phyloP scores from a whole-genome alignment of 2,113 vertebrate species.

The Peucedramus taeniatus region DNA sequence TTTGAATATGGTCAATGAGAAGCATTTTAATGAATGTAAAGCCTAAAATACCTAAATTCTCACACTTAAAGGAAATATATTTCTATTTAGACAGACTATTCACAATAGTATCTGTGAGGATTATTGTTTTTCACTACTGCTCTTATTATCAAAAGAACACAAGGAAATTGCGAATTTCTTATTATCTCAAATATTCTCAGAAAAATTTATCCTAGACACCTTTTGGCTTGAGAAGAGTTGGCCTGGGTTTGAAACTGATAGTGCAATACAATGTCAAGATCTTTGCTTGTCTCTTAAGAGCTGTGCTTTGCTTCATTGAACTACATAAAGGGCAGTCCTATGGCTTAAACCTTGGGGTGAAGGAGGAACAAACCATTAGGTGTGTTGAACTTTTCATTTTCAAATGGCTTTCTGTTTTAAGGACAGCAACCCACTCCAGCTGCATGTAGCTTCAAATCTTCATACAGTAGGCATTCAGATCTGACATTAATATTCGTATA shows the following conservation, averaged over 20 bases:
- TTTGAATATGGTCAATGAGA: not conserved
- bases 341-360: not conserved
- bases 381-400: not conserved
- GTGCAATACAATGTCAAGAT: not conserved
- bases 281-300: not conserved
- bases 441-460: not conserved
- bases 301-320: not conserved
- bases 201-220: not conserved
- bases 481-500: not conserved
- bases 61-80: not conserved
- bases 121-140: not conserved
- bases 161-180: not conserved
- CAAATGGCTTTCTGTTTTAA: not conserved
- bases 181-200: not conserved
- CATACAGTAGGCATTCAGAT: not conserved
- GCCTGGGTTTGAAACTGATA: not conserved
- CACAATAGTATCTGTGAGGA: not conserved
- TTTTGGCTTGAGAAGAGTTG: not conserved
- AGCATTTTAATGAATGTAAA: not conserved
- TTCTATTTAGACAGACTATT: not conserved
- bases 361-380: not conserved
- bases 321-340: not conserved
- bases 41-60: not conserved
- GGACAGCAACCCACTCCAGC: not conserved
- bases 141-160: not conserved